phyloP scores from a whole-genome alignment of 2,797 vertebrate species.

The Enteromius argenteus region DNA sequence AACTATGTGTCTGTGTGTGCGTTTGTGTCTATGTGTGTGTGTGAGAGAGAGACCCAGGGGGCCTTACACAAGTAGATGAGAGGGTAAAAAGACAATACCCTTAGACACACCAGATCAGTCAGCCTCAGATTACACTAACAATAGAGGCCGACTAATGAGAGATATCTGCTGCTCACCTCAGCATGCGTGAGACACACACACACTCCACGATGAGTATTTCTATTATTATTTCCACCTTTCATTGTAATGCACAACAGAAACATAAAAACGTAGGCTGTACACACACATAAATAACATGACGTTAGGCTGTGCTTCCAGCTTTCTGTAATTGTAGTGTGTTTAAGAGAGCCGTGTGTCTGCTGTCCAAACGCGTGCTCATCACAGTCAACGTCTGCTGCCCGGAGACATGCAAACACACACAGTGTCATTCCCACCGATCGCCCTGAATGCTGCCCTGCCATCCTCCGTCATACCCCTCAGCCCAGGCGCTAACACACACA shows the following conservation, averaged over 20 bases:
- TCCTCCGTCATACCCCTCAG: constrained; percentile 38
- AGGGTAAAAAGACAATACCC: constrained; percentile 70
- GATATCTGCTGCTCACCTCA: constrained; percentile 72
- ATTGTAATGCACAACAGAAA: constrained; percentile 21
- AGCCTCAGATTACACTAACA: constrained; percentile 76
- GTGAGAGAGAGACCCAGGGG: constrained; percentile 49
- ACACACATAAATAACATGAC: neutral
- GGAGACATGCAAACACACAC: constrained; percentile 49
- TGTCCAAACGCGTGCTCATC: constrained; percentile 76
- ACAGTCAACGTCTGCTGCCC: constrained; percentile 60
- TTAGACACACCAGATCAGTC: constrained; percentile 70
- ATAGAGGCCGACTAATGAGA: constrained; percentile 72
- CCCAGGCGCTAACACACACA: constrained; percentile 20
- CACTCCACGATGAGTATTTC: constrained; percentile 9
- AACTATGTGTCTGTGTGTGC: neutral
- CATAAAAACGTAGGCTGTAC: constrained; percentile 6
- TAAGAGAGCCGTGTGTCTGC: constrained; percentile 77
- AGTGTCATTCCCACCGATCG: neutral
- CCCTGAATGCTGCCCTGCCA: constrained; percentile 20
- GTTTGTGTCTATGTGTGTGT: neutral
- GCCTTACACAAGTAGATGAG: constrained; percentile 68
- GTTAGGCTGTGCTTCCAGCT: constrained; percentile 48
- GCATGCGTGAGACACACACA: constrained; percentile 41
- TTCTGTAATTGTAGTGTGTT: constrained; percentile 78
- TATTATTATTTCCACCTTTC: constrained; percentile 30